Percentiles rank a stretch among this genome's conserved stretches.
Evolutionary conservation across 2,113 vertebrate genomes (phyloP).

Genomic region (Lampris megalopsis): DNA sequence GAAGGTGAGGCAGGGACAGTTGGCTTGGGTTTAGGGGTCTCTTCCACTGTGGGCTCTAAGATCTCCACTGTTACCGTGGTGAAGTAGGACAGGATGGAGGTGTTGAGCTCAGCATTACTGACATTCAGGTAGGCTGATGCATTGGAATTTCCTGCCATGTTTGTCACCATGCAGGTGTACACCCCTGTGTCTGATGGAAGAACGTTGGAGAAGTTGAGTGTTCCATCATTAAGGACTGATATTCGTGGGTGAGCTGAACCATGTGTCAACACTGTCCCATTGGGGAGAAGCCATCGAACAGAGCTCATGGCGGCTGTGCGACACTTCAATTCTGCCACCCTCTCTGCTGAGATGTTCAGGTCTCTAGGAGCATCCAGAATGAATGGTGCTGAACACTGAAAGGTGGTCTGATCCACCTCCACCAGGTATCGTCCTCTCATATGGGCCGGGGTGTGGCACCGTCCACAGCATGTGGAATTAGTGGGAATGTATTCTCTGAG

Average conservation of each 20-base stretch:
- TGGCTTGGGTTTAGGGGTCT: conserved; percentile 90
- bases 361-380: conserved; percentile 94
- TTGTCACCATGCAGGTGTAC: conserved; percentile 98
- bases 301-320: conserved; percentile 95
- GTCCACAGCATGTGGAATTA: conserved; percentile 97
- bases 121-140: conserved; percentile 98
- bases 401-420: conserved; percentile 94
- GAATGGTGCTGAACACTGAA: conserved; percentile 96
- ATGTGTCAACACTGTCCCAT: conserved; percentile 94
- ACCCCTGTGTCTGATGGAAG: conserved; percentile 90
- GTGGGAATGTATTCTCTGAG: conserved; percentile 96
- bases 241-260: conserved; percentile 93
- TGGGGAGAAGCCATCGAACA: conserved; percentile 94
- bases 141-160: conserved; percentile 96
- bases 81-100: conserved; percentile 97
- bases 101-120: conserved; percentile 96
- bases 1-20: conserved; percentile 91
- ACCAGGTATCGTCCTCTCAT: conserved; percentile 94
- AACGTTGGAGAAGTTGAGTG: conserved; percentile 95
- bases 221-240: conserved; percentile 93
- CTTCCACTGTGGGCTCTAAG: conserved; percentile 90
- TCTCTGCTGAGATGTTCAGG: conserved; percentile 95
- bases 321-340: conserved; percentile 94
- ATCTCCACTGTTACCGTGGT: conserved; percentile 97
- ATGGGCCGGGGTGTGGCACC: conserved; percentile 92